phyloP scores from a whole-genome alignment of 1,140 invertebrate genomes.

The Panagrolaimus sp. region DNA sequence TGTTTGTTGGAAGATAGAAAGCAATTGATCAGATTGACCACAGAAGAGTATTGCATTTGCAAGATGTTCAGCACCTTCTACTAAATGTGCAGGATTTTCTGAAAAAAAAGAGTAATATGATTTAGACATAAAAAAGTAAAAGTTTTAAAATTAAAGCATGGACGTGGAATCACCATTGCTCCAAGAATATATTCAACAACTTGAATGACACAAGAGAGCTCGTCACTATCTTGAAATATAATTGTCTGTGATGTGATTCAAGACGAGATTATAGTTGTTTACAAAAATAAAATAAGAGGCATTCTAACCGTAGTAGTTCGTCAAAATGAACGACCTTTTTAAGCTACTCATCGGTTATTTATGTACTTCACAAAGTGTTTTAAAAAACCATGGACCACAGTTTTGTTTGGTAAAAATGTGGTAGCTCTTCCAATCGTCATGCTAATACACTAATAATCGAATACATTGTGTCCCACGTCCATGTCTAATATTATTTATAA shows the following conservation, averaged over 20 bases:
- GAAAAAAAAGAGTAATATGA: background rate
- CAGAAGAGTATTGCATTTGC: conserved; percentile 62
- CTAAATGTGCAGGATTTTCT: conserved; percentile 35
- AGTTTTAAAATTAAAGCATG: no score
- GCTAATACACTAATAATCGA: conserved; percentile 14
- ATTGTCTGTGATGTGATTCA: no score
- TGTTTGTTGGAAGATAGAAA: conserved; percentile 59
- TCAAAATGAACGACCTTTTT: background rate
- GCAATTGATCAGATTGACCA: conserved; percentile 61
- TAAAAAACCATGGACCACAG: background rate
- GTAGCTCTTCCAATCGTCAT: conserved; percentile 24
- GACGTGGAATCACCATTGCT: no score
- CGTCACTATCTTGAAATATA: no score
- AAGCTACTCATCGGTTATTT: background rate
- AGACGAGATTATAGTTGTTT: conserved; percentile 17
- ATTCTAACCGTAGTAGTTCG: background rate
- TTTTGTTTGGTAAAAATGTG: background rate
- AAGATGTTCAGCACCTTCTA: conserved; percentile 61
- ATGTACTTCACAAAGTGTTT: conserved; percentile 2
- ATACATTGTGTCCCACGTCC: background rate
- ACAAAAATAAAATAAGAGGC: background rate
- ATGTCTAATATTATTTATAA: background rate
- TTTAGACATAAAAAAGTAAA: background rate
- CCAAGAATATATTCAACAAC: no score
- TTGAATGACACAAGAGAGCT: no score